Conservation (phyloP, 2,797 vertebrate genomes). For the Argyrosomus regius region DNA sequence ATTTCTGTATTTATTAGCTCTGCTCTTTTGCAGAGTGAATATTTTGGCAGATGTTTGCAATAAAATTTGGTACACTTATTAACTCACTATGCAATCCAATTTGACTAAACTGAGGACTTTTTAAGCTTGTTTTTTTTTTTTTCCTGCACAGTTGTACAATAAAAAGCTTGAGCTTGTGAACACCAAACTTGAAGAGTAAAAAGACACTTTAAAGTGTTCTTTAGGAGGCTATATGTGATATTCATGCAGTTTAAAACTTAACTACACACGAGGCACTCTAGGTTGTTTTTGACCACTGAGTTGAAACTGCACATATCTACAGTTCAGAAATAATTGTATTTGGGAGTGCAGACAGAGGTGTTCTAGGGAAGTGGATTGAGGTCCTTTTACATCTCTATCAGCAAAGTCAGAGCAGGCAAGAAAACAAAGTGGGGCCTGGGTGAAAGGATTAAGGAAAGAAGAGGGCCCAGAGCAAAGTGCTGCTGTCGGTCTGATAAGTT, state of each 20-base stretch:
- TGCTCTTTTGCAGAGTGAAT: background rate
- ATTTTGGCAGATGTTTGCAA: background rate
- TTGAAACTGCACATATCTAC: slow-evolving; percentile 26
- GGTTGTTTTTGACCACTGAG: slow-evolving; percentile 26
- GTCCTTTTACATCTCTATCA: slow-evolving; percentile 61
- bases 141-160: background rate
- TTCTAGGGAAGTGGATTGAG: slow-evolving; percentile 30
- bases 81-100: no score
- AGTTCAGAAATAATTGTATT: slow-evolving; percentile 30
- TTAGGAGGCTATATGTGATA: slow-evolving; percentile 3
- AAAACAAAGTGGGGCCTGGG: slow-evolving; percentile 67
- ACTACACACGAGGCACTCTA: background rate
- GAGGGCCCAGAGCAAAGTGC: slow-evolving; percentile 67
- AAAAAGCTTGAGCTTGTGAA: background rate
- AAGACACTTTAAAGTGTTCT: slow-evolving; percentile 7
- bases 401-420: slow-evolving; percentile 65
- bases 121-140: background rate
- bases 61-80: background rate
- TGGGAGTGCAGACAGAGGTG: slow-evolving; percentile 31
- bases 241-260: background rate
- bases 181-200: background rate
- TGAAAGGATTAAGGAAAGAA: slow-evolving; percentile 66
- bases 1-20: background rate
- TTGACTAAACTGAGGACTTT: background rate
- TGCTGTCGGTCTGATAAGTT: slow-evolving; percentile 73